These are phyloP conservation scores for Helicolenus hilgendorfi DNA, from an alignment of 2,797 vertebrate genomes.

Conservation along the genomic window DNA sequence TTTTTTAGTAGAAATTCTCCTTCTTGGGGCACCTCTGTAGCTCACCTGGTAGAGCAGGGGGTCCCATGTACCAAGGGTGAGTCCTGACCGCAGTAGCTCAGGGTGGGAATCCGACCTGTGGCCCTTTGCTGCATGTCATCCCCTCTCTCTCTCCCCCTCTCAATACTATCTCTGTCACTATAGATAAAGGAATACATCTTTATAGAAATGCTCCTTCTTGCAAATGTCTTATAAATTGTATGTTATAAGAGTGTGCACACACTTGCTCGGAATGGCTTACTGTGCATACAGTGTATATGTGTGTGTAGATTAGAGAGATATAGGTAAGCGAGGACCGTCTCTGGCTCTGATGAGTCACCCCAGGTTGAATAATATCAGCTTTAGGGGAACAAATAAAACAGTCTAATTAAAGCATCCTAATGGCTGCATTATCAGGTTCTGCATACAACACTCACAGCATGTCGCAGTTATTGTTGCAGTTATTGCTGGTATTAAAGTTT, in stretches of 20 bases:
- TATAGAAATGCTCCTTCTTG: too few relatives aligned
- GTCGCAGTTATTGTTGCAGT: conserved; percentile 22
- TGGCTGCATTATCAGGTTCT: conserved; percentile 31
- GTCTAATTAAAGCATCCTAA: conserved; percentile 50
- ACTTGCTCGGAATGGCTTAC: background rate
- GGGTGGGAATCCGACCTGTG: too few relatives aligned
- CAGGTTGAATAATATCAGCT: conserved; percentile 19
- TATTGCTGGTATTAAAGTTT: conserved; percentile 28
- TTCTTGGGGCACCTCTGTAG: too few relatives aligned
- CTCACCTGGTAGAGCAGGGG: too few relatives aligned
- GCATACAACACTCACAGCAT: conserved; percentile 18
- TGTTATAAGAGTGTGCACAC: background rate
- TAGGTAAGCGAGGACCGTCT: background rate
- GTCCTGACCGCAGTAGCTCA: too few relatives aligned
- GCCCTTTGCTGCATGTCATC: too few relatives aligned
- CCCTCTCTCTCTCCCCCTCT: too few relatives aligned
- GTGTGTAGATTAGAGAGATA: background rate
- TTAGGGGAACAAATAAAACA: background rate
- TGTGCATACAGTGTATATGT: background rate
- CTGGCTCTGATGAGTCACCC: background rate
- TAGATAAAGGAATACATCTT: too few relatives aligned
- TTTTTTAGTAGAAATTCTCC: too few relatives aligned
- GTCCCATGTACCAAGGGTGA: too few relatives aligned
- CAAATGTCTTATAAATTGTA: background rate
- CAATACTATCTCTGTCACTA: too few relatives aligned